Conservation (phyloP, 1,140 invertebrate species). For the Hypsibius dujardini region DNA sequence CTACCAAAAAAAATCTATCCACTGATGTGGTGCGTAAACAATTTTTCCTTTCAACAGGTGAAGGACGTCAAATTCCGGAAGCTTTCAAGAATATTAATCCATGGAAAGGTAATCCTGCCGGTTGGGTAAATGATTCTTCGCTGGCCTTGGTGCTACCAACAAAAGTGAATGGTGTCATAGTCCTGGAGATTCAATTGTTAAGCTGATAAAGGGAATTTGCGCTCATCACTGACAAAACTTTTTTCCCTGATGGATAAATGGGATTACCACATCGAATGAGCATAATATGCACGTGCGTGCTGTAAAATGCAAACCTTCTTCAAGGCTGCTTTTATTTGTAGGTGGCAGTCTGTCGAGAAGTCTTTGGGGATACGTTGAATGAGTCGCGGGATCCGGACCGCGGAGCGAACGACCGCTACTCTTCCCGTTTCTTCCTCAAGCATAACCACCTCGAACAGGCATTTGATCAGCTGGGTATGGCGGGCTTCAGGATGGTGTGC, state of each 20-base stretch:
- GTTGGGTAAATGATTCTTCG: too few species aligned
- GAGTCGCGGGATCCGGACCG: conserved; percentile 94
- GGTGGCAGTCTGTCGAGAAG: conserved; percentile 54
- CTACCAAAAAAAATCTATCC: too few species aligned
- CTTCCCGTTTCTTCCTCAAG: conserved; percentile 92
- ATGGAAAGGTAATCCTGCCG: conserved; percentile 75
- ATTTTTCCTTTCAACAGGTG: too few species aligned
- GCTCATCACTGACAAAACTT: too few species aligned
- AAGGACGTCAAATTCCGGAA: conserved; percentile 87
- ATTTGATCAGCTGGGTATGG: conserved; percentile 85
- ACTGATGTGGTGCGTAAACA: too few species aligned
- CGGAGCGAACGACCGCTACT: conserved; percentile 74
- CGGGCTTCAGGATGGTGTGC: conserved; percentile 48
- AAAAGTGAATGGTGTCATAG: too few species aligned
- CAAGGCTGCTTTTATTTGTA: neutral
- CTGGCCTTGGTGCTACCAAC: too few species aligned
- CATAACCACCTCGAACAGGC: conserved; percentile 94
- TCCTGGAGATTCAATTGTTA: too few species aligned
- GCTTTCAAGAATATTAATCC: conserved; percentile 81
- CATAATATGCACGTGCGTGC: too few species aligned
- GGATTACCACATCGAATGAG: too few species aligned
- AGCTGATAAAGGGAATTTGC: too few species aligned
- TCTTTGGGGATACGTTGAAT: conserved; percentile 90
- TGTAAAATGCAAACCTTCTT: neutral
- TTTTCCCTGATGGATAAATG: too few species aligned